Base-by-base conservation (phyloP, 2,888 invertebrate species). In the Cantharis flavilabris region DNA sequence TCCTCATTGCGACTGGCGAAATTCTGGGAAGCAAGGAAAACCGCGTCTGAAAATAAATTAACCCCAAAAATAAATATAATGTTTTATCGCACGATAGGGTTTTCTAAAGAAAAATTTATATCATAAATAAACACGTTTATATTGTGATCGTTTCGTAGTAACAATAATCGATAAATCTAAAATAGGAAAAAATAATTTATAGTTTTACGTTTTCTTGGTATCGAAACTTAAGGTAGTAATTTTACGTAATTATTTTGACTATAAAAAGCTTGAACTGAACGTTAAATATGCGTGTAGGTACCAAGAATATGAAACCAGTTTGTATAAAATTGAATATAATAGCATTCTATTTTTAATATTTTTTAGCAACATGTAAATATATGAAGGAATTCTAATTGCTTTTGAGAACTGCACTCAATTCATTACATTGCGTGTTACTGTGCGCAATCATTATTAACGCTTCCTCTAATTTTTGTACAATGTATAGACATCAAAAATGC, bases 81-180 rank as follows among this genome's bases (percentile, higher is more conserved):
- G 0, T n/a, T 13, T 0, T 18, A 18, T 18, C 7, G 65, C 23
- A 65, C 23, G 18, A 23, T 10, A 65, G 13, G 65, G 7, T 65
- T 65, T 65, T 20, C 18, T 18, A 65, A 23, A 65, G 13, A 65
- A 65, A 26, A 18, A 23, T 23, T 65, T 65, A 65, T n/a, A 18
- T 9, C 11, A n/a, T 65, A 65, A 65, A 65, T 65, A 20, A 13
- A 65, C 18, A 10, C 65, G 18, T 65, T 18, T 65, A 65, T 9
- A 10, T 69, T 71, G 71, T 77, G 71, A 74, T 74, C 20, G 71
- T 49, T 77, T 77, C 77, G 74, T 14, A 69, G 77, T 77, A 77
- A 74, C 71, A 65, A 63, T 33, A 77, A 77, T 77, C 77, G 72
- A 77, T 77, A 76, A 69, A 70, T 73, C 62, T 69, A 77, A 71